Evolutionary conservation across 2,888 invertebrate genomes (phyloP).

Genomic region (Morpho deidamia): DNA sequence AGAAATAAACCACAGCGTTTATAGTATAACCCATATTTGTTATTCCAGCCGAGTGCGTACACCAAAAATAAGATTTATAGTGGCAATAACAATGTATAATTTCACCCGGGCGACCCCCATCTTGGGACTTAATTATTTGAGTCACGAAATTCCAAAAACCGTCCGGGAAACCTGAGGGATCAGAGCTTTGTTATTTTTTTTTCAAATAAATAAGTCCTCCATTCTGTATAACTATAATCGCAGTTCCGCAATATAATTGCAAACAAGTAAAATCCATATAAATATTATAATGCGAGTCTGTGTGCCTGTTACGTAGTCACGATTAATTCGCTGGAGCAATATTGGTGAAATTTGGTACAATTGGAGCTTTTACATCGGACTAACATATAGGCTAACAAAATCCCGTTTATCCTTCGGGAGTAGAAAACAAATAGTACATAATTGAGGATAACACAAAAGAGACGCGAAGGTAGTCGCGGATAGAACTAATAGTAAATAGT

Average conservation of each 20-base stretch:
- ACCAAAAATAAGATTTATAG: slow-evolving; percentile 71
- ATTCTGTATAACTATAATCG: slow-evolving; percentile 46
- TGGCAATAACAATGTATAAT: slow-evolving; percentile 73
- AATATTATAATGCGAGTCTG: too few relatives aligned
- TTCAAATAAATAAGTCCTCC: slow-evolving; percentile 46
- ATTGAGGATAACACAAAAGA: too few relatives aligned
- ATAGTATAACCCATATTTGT: slow-evolving; percentile 33
- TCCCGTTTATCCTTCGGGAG: too few relatives aligned
- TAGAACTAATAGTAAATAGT: too few relatives aligned
- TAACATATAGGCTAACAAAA: too few relatives aligned
- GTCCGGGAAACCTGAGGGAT: slow-evolving; percentile 65
- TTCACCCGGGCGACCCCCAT: slow-evolving; percentile 60
- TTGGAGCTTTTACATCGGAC: too few relatives aligned
- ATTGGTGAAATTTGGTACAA: too few relatives aligned
- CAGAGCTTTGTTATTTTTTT: slow-evolving; percentile 63
- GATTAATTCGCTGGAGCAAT: too few relatives aligned
- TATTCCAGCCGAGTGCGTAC: slow-evolving; percentile 60
- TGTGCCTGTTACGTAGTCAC: too few relatives aligned
- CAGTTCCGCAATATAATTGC: neutral
- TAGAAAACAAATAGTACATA: too few relatives aligned
- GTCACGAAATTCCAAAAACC: slow-evolving; percentile 74
- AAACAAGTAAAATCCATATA: too few relatives aligned
- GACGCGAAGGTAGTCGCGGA: too few relatives aligned
- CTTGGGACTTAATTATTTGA: slow-evolving; percentile 72
- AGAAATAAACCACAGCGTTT: slow-evolving; percentile 23